These are phyloP conservation scores for Pantherophis vulpinus DNA, from an alignment of 2,797 vertebrate species.

Conservation along the genomic window DNA sequence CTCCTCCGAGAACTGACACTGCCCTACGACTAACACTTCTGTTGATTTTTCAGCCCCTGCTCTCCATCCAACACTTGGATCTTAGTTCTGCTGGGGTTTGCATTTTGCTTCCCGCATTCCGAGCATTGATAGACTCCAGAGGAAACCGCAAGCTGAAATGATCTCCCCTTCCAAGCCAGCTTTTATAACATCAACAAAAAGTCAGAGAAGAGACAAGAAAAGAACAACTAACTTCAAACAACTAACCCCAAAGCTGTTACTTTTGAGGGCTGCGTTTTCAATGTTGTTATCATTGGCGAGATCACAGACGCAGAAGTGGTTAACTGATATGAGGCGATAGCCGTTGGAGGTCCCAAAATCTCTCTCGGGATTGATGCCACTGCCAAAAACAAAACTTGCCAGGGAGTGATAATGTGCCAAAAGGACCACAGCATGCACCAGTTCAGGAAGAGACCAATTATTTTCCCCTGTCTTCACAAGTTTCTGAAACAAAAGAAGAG, in stretches of 20 bases:
- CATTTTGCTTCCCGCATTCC: not conserved
- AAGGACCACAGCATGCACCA: conserved; percentile 83
- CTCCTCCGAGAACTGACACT: too few species aligned
- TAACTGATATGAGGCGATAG: conserved; percentile 74
- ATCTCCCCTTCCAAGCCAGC: too few species aligned
- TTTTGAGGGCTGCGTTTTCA: conserved; percentile 74
- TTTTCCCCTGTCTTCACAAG: conserved; percentile 85
- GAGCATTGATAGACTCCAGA: not conserved
- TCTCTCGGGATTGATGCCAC: conserved; percentile 82
- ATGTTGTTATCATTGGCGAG: conserved; percentile 80
- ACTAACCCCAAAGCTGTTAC: conserved; percentile 77
- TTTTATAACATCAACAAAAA: conserved; percentile 23
- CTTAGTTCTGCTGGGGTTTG: not conserved
- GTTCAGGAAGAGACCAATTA: conserved; percentile 84
- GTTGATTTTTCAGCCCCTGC: not conserved
- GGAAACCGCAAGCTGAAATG: not conserved
- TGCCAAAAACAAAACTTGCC: conserved; percentile 84
- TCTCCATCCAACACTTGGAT: not conserved
- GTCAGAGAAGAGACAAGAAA: conserved; percentile 8
- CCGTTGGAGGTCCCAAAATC: conserved; percentile 71
- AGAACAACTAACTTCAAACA: conserved; percentile 42
- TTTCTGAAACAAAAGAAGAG: conserved; percentile 73
- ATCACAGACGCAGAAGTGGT: conserved; percentile 80
- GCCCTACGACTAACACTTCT: not conserved
- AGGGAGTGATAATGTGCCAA: conserved; percentile 82